A percentile compares a stretch with the other conserved stretches of the same genome.
phyloP scores from a whole-genome alignment of 2,797 vertebrate species.

The Phrynocephalus forsythii region DNA sequence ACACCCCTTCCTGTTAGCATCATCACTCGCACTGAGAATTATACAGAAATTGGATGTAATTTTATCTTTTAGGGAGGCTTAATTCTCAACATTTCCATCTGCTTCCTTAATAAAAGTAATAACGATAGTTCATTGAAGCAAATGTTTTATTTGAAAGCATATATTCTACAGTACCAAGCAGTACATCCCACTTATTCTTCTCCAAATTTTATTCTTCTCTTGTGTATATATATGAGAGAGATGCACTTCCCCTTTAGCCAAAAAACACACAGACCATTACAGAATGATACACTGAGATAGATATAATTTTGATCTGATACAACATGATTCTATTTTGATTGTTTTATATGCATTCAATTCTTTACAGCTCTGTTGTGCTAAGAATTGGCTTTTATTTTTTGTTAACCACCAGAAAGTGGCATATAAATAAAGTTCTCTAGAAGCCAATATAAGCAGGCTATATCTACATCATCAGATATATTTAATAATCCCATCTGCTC shows the following conservation, averaged over 20 bases:
- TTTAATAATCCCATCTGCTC: constrained; percentile 35
- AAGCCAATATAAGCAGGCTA: background rate
- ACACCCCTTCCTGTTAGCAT: too few relatives aligned
- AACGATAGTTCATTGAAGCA: background rate
- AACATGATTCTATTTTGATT: too few relatives aligned
- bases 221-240: too few relatives aligned
- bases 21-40: background rate
- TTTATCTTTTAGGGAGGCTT: background rate
- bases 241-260: too few relatives aligned
- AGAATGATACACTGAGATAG: too few relatives aligned
- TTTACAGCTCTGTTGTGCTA: too few relatives aligned
- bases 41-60: constrained; percentile 17
- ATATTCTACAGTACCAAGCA: constrained; percentile 16
- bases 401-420: background rate
- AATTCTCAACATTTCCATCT: background rate
- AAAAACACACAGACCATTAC: too few relatives aligned
- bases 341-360: too few relatives aligned
- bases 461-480: constrained; percentile 21
- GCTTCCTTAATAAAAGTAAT: constrained; percentile 13
- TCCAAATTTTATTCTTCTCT: too few relatives aligned
- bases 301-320: too few relatives aligned
- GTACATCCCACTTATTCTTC: background rate
- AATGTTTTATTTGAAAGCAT: constrained; percentile 32
- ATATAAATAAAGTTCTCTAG: background rate
- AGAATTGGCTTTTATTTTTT: too few relatives aligned